Percentiles rank a stretch among this genome's conserved stretches.
phyloP scores from a whole-genome alignment of 2,113 vertebrate genomes.

The Macrotis lagotis region DNA sequence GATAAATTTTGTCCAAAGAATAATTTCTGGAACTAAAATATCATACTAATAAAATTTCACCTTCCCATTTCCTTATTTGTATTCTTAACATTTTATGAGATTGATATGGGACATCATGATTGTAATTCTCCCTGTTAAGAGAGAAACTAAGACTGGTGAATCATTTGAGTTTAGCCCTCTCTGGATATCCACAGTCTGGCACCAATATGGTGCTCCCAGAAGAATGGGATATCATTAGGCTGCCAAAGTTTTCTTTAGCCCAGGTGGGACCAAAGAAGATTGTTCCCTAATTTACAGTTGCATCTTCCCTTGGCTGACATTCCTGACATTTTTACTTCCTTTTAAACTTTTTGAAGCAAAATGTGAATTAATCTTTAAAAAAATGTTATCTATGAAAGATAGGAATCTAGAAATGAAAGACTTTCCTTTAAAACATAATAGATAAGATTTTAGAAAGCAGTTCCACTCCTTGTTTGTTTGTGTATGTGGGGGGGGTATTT shows the following conservation, averaged over 20 bases:
- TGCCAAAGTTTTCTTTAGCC: too few relatives aligned
- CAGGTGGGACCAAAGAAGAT: neutral
- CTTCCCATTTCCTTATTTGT: neutral
- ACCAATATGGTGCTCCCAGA: neutral
- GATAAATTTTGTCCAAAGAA: neutral
- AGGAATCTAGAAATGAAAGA: conserved; percentile 44
- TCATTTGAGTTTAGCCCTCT: neutral
- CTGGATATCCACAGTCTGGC: neutral
- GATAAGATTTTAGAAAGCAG: conserved; percentile 58
- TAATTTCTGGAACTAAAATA: neutral
- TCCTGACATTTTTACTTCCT: neutral
- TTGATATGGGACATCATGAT: neutral
- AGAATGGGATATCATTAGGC: neutral
- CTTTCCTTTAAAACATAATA: conserved; percentile 61
- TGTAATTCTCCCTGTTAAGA: neutral
- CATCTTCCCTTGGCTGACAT: conserved; percentile 53
- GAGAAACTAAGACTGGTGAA: neutral
- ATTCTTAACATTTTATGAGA: neutral
- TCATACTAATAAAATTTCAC: neutral
- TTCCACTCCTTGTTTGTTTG: conserved; percentile 24
- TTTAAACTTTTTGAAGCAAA: neutral
- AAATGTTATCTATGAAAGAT: conserved; percentile 28
- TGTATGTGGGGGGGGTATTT: too few relatives aligned
- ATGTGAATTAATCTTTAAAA: neutral
- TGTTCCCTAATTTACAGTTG: conserved; percentile 51